phyloP scores from a whole-genome alignment of 2,888 invertebrate species.

The Eupithecia inturbata region DNA sequence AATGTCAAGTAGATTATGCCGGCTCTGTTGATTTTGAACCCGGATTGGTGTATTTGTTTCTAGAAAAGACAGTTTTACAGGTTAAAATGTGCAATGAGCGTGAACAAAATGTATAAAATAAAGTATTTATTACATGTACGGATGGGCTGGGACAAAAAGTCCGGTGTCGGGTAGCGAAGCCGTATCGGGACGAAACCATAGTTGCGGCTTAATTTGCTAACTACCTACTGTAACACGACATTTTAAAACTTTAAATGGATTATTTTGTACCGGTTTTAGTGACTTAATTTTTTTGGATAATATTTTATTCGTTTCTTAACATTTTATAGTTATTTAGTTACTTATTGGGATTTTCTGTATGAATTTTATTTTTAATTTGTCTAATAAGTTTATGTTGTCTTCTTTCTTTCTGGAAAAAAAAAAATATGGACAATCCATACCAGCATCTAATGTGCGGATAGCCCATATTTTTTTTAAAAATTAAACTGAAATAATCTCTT shows the following conservation, averaged over 20 bases:
- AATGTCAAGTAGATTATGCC: background rate
- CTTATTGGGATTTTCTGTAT: background rate
- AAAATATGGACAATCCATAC: too few relatives aligned
- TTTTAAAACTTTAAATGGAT: constrained; percentile 19
- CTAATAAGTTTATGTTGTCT: too few relatives aligned
- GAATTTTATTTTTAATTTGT: background rate
- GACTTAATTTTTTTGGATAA: background rate
- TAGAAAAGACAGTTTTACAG: constrained; percentile 9
- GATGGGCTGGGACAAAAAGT: constrained; percentile 56
- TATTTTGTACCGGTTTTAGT: background rate
- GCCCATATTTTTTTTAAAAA: too few relatives aligned
- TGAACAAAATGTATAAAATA: constrained; percentile 32
- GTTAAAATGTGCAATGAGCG: constrained; percentile 24
- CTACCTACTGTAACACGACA: constrained; percentile 44
- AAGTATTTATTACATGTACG: constrained; percentile 43
- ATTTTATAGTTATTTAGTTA: background rate
- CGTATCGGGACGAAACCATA: constrained; percentile 71
- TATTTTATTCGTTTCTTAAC: background rate
- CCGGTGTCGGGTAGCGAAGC: constrained; percentile 63
- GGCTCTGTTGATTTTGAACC: background rate
- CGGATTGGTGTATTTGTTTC: background rate
- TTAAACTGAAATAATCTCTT: too few relatives aligned
- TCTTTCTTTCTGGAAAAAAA: too few relatives aligned
- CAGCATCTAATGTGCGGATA: too few relatives aligned
- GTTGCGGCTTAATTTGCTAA: constrained; percentile 66